Evolutionary conservation across 1,140 invertebrate genomes (phyloP), one percentile per base, ranked within the genome.

Genomic region (Sminthurides bifidus): DNA sequence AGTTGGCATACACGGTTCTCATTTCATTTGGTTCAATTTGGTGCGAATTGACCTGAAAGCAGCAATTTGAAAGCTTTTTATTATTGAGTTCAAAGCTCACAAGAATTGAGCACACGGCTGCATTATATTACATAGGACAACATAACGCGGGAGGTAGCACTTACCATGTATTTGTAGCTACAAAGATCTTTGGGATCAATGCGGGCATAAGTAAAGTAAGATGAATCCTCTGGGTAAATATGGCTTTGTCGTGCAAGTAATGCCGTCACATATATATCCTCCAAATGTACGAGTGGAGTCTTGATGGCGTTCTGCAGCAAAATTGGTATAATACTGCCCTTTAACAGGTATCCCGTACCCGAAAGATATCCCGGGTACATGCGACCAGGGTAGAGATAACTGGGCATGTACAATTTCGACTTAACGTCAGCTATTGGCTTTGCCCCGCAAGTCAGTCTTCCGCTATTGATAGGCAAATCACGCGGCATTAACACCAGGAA

Each of bases 291-390:
- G 31, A 86, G 72, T 6, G 79, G 77, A 12, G 81, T 84, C 38
- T 71, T 70, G 1, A 87, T 66, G 0, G 86, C 80, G 15, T 81
- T 77, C 21, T 77, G 67, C 66, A 85, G 87, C 8, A 92, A 71
- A 54, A 75, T 79, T 23, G 66, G 65, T 6, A 80, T 81, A 1
- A 84, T 75, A 66, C 81, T 78, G 12, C 77, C 69, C n/a, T 83
- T 84, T 72, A 91, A 79, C 1, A 85, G 77, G 72, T 91, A 92
- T 1, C 81, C 84, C 14, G 85, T 86, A 15, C 87, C 88, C 0
- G 86, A 87, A 49, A 91, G 70, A 72, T 91, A 92, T 57, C 81
- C 79, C 3, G 87, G 87, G 75, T 90, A 92, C 17, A 76, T 74
- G 56, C 75, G 72, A 1, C 77, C 79, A 2, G 75, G 69, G 67